A percentile compares a stretch with the other conserved stretches of the same genome.
Evolutionary conservation across 2,113 vertebrate species (phyloP).

Genomic region (Sorex fumeus): DNA sequence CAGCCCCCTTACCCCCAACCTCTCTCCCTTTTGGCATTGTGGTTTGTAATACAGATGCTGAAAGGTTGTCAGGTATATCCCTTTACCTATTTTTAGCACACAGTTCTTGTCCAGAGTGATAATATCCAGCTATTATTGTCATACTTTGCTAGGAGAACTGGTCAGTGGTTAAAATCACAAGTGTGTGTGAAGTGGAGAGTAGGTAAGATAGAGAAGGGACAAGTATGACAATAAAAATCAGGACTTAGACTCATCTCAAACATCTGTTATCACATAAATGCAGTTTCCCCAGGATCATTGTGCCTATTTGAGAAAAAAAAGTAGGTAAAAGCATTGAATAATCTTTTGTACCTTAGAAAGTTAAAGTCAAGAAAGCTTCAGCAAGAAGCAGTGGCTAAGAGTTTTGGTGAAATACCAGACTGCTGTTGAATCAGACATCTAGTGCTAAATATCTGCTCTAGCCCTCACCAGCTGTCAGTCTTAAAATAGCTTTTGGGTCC

Average conservation of each 20-base stretch:
- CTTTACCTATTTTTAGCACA: no score
- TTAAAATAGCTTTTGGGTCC: neutral
- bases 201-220: no score
- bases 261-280: neutral
- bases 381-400: neutral
- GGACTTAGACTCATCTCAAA: neutral
- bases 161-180: no score
- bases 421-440: neutral
- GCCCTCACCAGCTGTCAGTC: neutral
- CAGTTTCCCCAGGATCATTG: neutral
- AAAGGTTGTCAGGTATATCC: no score
- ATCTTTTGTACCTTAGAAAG: neutral
- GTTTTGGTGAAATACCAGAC: neutral
- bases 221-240: neutral
- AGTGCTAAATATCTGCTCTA: neutral
- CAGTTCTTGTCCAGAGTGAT: no score
- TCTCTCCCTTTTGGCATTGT: no score
- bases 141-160: no score
- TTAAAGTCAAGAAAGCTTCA: neutral
- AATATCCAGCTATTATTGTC: no score
- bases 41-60: no score
- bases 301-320: neutral
- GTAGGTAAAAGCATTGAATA: neutral
- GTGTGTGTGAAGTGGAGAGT: no score
- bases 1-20: no score